A percentile compares a stretch with the other conserved stretches of the same genome.
phyloP scores from a whole-genome alignment of 2,797 vertebrate genomes.

The Oophaga sylvatica region DNA sequence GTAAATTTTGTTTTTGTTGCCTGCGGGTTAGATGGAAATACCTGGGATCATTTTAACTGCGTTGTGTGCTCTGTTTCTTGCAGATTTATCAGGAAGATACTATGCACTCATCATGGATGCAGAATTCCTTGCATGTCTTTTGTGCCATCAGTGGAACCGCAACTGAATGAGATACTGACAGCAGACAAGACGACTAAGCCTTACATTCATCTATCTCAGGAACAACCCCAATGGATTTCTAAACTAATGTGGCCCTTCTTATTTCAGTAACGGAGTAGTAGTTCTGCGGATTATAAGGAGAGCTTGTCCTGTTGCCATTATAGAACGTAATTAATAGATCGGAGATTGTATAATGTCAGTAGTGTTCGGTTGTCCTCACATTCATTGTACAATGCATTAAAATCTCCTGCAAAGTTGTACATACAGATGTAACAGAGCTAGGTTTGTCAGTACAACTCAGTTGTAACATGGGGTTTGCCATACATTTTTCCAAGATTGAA shows the following conservation, averaged over 20 bases:
- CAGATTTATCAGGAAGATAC: constrained; percentile 92
- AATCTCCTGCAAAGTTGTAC: background rate
- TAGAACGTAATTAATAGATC: background rate
- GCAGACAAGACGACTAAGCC: background rate
- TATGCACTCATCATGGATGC: constrained; percentile 84
- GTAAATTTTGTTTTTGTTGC: constrained; percentile 64
- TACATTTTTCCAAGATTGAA: background rate
- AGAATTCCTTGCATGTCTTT: constrained; percentile 92
- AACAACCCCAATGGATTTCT: constrained; percentile 8
- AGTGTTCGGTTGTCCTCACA: background rate
- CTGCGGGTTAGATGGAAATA: background rate
- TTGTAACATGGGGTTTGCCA: background rate
- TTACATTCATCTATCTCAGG: constrained; percentile 41
- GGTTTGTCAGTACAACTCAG: background rate
- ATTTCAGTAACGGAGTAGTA: background rate
- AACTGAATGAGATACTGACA: constrained; percentile 65
- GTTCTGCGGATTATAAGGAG: background rate
- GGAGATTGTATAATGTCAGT: background rate
- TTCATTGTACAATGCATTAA: background rate
- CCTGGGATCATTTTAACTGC: constrained; percentile 55
- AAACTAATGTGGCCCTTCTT: background rate
- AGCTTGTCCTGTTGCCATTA: background rate
- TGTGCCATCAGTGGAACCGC: constrained; percentile 92
- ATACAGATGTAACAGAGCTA: background rate
- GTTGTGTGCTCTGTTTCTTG: constrained; percentile 58